phyloP scores from a whole-genome alignment of 2,888 invertebrate genomes.

The Alentia gelatinosa region DNA sequence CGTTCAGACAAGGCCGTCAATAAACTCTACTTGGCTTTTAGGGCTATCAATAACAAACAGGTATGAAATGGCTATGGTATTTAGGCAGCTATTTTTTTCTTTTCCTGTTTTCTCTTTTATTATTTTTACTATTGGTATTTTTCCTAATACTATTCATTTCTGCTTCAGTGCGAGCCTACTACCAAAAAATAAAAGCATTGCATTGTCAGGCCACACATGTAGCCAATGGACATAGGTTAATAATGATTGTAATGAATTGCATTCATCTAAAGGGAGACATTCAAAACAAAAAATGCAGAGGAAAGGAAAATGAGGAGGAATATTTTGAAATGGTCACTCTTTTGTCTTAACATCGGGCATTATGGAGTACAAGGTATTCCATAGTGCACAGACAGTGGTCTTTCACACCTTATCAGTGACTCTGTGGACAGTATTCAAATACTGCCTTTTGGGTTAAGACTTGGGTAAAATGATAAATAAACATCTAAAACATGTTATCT shows the following conservation, averaged over 20 bases:
- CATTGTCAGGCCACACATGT: slow-evolving; percentile 50
- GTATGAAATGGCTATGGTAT: neutral
- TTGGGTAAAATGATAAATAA: neutral
- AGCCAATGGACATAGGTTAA: slow-evolving; percentile 51
- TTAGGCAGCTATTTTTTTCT: neutral
- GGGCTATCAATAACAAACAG: neutral
- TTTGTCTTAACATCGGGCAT: neutral
- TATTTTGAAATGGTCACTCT: neutral
- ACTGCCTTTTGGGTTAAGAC: neutral
- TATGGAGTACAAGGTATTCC: slow-evolving; percentile 31
- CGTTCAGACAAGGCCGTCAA: neutral
- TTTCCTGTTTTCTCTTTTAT: neutral
- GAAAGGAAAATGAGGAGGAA: neutral
- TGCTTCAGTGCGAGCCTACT: slow-evolving; percentile 41
- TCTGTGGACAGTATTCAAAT: neutral
- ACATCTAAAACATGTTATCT: neutral
- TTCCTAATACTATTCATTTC: neutral
- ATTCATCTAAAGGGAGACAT: slow-evolving; percentile 47
- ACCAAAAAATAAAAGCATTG: slow-evolving; percentile 58
- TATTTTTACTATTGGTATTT: neutral
- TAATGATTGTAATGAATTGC: slow-evolving; percentile 49
- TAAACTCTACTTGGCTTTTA: neutral
- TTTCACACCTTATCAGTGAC: neutral
- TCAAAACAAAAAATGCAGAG: slow-evolving; percentile 52
- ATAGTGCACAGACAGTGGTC: neutral